Conservation (phyloP, 2,797 vertebrate genomes). For the Clamator glandarius region DNA sequence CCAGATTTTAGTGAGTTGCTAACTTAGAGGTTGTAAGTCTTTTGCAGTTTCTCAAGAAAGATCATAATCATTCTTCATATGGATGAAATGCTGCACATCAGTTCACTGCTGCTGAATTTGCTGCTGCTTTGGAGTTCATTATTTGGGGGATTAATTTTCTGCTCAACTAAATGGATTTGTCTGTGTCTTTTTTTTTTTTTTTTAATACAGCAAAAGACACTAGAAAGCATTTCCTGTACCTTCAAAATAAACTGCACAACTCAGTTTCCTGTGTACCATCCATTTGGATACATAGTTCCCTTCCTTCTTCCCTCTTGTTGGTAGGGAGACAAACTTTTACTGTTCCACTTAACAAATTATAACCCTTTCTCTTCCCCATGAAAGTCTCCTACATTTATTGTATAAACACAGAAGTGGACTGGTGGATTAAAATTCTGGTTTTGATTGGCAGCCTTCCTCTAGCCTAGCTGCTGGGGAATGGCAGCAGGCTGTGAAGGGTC, state of each 20-base stretch:
- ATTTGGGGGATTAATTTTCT: background rate
- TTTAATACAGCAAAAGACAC: background rate
- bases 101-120: background rate
- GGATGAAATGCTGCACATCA: background rate
- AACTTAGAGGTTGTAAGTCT: background rate
- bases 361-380: background rate
- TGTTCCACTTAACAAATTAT: background rate
- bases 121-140: background rate
- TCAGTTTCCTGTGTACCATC: background rate
- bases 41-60: slow-evolving; percentile 3
- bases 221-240: background rate
- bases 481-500: background rate
- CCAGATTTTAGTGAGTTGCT: background rate
- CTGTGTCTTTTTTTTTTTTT: background rate
- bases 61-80: background rate
- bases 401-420: background rate
- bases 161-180: background rate
- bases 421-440: background rate
- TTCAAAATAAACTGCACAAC: background rate
- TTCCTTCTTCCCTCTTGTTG: background rate
- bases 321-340: background rate
- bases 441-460: background rate
- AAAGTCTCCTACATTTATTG: background rate
- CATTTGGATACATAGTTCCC: background rate
- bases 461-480: background rate